phyloP scores from a whole-genome alignment of 2,888 invertebrate species.

The Erpobdella octoculata region DNA sequence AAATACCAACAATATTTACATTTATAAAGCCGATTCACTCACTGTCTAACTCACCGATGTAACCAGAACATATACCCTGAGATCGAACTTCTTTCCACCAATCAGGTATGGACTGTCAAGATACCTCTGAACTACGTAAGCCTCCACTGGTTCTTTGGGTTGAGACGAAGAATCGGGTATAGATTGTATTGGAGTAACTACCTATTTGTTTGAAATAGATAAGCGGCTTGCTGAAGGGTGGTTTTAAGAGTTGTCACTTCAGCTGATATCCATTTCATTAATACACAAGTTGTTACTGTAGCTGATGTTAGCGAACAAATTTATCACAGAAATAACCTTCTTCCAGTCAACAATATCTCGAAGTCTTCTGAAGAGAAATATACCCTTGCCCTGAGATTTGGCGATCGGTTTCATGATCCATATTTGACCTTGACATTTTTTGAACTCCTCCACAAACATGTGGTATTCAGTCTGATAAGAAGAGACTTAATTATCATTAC shows the following conservation, averaged over 20 bases:
- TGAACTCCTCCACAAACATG: slow-evolving; percentile 60
- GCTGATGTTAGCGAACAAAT: too few relatives aligned
- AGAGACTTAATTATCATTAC: too few relatives aligned
- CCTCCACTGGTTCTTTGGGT: slow-evolving; percentile 19
- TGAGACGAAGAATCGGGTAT: neutral
- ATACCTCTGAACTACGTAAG: slow-evolving; percentile 49
- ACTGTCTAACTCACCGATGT: slow-evolving; percentile 52
- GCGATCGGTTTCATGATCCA: slow-evolving; percentile 63
- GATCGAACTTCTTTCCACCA: slow-evolving; percentile 60
- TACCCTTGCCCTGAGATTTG: slow-evolving; percentile 60
- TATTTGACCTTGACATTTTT: slow-evolving; percentile 57
- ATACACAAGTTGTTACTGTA: too few relatives aligned
- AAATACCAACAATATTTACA: neutral
- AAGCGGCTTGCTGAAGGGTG: too few relatives aligned
- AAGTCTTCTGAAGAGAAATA: slow-evolving; percentile 59
- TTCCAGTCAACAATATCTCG: slow-evolving; percentile 57
- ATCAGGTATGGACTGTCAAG: slow-evolving; percentile 60
- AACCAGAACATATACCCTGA: slow-evolving; percentile 60
- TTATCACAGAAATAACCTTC: slow-evolving; percentile 44
- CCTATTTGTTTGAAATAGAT: too few relatives aligned
- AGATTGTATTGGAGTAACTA: neutral
- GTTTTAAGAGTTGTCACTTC: too few relatives aligned
- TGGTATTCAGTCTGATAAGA: slow-evolving; percentile 57
- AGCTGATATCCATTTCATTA: too few relatives aligned
- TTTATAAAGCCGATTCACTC: neutral